Conservation (phyloP, 2,888 invertebrate species). For the Dyspetes luteomarginatus region DNA sequence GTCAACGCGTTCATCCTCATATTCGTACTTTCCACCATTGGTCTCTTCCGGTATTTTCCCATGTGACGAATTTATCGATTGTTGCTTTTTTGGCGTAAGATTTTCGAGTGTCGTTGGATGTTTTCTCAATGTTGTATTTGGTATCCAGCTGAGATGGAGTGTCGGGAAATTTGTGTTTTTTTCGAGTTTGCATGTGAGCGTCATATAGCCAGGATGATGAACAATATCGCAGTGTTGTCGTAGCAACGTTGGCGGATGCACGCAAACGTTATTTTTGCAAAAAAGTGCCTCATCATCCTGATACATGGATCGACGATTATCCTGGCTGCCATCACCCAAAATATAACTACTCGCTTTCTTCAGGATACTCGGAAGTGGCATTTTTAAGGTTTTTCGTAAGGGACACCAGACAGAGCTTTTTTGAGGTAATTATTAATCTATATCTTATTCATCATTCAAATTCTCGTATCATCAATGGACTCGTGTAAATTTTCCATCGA, state of each 20-base stretch:
- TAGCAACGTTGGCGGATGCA: constrained; percentile 95
- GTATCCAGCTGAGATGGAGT: constrained; percentile 96
- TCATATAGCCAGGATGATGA: constrained; percentile 96
- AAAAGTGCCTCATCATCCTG: constrained; percentile 94
- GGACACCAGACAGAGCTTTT: too few species aligned
- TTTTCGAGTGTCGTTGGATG: constrained; percentile 91
- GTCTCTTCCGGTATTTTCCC: constrained; percentile 79
- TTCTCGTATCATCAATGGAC: not conserved
- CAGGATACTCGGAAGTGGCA: constrained; percentile 91
- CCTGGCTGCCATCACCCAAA: constrained; percentile 88
- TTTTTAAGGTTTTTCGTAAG: constrained; percentile 78
- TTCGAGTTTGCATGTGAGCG: constrained; percentile 93
- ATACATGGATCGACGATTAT: constrained; percentile 85
- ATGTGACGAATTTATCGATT: constrained; percentile 35
- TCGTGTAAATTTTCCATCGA: constrained; percentile 9
- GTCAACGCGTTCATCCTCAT: constrained; percentile 80
- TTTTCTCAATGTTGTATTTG: constrained; percentile 94
- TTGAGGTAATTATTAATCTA: not conserved
- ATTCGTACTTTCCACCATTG: constrained; percentile 82
- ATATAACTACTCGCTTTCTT: constrained; percentile 92
- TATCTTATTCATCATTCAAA: constrained; percentile 7
- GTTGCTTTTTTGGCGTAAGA: constrained; percentile 82
- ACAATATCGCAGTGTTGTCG: constrained; percentile 92
- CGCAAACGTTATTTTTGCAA: constrained; percentile 98
- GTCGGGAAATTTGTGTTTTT: constrained; percentile 91